Percentiles rank a stretch among this genome's conserved stretches.
Evolutionary conservation across 2,113 vertebrate genomes (phyloP).

Genomic region (Spermophilus dauricus): DNA sequence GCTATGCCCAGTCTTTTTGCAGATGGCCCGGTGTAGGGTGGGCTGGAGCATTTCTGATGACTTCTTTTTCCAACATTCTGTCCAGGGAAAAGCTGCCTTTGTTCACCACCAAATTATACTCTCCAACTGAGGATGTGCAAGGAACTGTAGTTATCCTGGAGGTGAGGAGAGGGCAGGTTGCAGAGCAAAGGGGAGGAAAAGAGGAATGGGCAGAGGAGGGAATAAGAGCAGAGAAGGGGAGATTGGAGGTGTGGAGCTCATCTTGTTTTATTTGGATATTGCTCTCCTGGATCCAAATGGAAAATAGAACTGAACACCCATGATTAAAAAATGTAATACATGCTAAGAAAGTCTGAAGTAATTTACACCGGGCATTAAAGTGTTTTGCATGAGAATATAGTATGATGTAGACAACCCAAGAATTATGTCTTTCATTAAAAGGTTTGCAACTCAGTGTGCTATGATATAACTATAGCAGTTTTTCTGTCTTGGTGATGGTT

Average conservation of each 20-base stretch:
- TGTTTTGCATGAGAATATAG: conserved; percentile 91
- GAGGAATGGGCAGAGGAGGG: not conserved
- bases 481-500: conserved; percentile 88
- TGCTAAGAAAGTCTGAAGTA: conserved; percentile 88
- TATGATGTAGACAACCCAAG: conserved; percentile 88
- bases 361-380: conserved; percentile 90
- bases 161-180: not conserved
- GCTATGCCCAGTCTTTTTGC: not conserved
- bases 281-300: conserved; percentile 55
- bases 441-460: conserved; percentile 89
- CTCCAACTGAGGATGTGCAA: not conserved
- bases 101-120: not conserved
- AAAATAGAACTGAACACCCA: conserved; percentile 81
- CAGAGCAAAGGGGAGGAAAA: not conserved
- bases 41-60: not conserved
- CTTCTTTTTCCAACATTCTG: not conserved
- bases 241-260: not conserved
- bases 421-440: conserved; percentile 92
- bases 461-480: conserved; percentile 88
- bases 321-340: conserved; percentile 90
- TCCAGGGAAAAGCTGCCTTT: not conserved
- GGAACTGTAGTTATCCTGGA: not conserved
- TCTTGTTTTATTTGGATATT: conserved; percentile 52
- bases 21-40: not conserved
- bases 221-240: not conserved